phyloP scores from a whole-genome alignment of 2,888 invertebrate genomes.

The Dendrolimus pini region DNA sequence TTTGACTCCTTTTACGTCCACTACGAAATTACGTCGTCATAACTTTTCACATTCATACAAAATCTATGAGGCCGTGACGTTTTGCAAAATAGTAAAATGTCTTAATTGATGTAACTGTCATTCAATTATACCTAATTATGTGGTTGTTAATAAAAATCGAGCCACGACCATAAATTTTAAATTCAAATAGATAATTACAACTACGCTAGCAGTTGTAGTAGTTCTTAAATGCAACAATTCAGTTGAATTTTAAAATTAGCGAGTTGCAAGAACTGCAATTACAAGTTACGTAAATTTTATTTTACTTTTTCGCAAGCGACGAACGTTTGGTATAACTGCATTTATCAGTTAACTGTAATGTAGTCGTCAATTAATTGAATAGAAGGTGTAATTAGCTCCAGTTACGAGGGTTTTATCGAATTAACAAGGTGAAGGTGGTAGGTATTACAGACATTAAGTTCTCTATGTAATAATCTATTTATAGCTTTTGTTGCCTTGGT shows the following conservation, averaged over 20 bases:
- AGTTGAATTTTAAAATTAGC: not conserved
- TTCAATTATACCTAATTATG: too few species aligned
- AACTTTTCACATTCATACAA: too few species aligned
- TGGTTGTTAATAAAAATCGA: too few species aligned
- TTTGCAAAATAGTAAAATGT: too few species aligned
- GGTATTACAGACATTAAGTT: not conserved
- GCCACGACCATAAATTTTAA: too few species aligned
- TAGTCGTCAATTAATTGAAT: not conserved
- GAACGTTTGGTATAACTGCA: conserved; percentile 10
- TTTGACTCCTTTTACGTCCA: too few species aligned
- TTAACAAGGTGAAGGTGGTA: not conserved
- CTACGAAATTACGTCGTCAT: too few species aligned
- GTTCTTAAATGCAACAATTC: not conserved
- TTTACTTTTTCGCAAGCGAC: not conserved
- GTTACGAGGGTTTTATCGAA: conserved; percentile 26
- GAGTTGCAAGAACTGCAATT: not conserved
- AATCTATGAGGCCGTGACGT: too few species aligned
- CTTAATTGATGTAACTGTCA: too few species aligned
- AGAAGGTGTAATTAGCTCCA: conserved; percentile 8
- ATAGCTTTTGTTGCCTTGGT: not conserved
- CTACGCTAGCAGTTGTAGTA: too few species aligned
- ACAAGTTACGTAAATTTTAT: not conserved
- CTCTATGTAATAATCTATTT: not conserved
- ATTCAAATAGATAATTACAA: too few species aligned
- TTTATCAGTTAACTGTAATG: conserved; percentile 5